Evolutionary conservation across 1,140 invertebrate genomes (phyloP).

Genomic region (Maconellicoccus hirsutus): DNA sequence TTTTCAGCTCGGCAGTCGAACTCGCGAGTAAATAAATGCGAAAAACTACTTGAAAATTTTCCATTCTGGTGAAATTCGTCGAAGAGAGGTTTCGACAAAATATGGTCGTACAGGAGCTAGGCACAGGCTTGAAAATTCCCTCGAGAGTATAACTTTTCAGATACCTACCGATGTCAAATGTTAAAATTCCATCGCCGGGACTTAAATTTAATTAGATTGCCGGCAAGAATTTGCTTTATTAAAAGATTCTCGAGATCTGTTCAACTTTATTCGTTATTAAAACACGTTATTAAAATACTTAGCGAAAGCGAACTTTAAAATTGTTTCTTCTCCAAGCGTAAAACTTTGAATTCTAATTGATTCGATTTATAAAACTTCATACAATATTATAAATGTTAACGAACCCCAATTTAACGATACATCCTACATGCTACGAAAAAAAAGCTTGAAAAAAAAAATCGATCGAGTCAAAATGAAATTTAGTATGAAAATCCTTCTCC

Average conservation of each 20-base stretch:
- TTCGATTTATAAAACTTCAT: neutral
- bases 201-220: slow-evolving; percentile 16
- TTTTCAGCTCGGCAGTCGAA: neutral
- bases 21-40: neutral
- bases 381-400: neutral
- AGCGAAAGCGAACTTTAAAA: neutral
- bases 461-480: too few relatives aligned
- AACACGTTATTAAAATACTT: slow-evolving; percentile 2
- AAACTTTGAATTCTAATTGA: neutral
- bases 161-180: slow-evolving; percentile 13
- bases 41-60: neutral
- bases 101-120: neutral
- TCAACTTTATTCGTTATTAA: slow-evolving; percentile 18
- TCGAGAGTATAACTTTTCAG: slow-evolving; percentile 7
- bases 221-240: slow-evolving; percentile 12
- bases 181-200: slow-evolving; percentile 15
- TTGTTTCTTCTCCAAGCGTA: neutral
- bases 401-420: neutral
- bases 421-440: too few relatives aligned
- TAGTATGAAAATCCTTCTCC: too few relatives aligned
- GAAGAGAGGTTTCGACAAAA: neutral
- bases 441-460: too few relatives aligned
- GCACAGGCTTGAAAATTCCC: neutral
- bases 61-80: neutral
- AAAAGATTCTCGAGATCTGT: slow-evolving; percentile 10